Evolutionary conservation across 1,140 invertebrate genomes (phyloP), one percentile per base, ranked within the genome.

Genomic region (Trypoxylus dichotomus): DNA sequence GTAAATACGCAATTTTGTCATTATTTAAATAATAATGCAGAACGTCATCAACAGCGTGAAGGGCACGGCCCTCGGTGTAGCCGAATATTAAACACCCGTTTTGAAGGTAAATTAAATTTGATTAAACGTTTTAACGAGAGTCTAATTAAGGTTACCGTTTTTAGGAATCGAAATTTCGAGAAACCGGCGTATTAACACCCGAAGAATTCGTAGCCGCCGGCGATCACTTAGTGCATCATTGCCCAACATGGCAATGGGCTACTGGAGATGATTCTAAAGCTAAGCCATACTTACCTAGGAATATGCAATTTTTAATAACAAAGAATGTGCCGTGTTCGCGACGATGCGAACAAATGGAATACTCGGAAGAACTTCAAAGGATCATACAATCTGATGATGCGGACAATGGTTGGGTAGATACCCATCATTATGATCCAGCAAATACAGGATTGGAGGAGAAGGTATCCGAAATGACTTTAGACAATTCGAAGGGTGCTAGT

Each of bases 161-260:
- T 75, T 77, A 98, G 96, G 97, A 99, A 88, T 99, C 97, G 7
- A 99, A 99, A 87, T 99, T 99, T 87, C 92, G 94, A 81, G 98
- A 99, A 88, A 99, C 97, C 71, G 98, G 98, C 54, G 97, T 99
- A 0, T 87, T 99, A 10, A 99, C 98, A n/a, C 94, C 95, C 0
- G 94, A 96, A 84, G 94, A 99, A 88, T 99, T 99, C 92, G 92
- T 99, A 1, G 95, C 94, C 72, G 98, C 98, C 76, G 98, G 98
- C 3, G 98, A 99, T 87, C 98, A 99, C 86, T 87, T 99, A 24
- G 97, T 99, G 0, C 97, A 99, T 88, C 98, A 99, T 86, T 99
- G 98, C 87, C 98, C 98, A 0, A 99, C 98, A 1, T 99, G 98
- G 98, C 95, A 98, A 83, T 99, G 98, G 98, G 93, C 95, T 2